Evolutionary conservation across 2,113 vertebrate genomes (phyloP), one percentile per base, ranked within the genome.

Genomic region (Nibea coibor): DNA sequence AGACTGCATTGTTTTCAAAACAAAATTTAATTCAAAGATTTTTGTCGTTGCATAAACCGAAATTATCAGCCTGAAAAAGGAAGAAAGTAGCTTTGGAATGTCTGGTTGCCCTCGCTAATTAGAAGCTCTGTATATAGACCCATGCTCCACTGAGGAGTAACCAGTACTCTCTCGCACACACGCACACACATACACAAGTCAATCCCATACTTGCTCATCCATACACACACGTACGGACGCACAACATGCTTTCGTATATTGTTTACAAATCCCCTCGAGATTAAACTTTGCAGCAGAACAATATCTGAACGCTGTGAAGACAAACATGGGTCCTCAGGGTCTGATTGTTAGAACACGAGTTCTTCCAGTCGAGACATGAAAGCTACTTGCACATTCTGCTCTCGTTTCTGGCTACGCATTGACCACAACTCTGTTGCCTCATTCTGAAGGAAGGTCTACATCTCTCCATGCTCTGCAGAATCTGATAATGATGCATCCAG

Each of bases 311-410:
- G 50, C 82, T 50, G 82, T 80, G 88, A 92, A 92, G 89, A 87
- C 85, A 83, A 88, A 92, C 89, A 85, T 4, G 39, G 81, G 76
- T 91, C 90, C 92, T 90, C n/a, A 0, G 91, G 90, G 90, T 87
- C 89, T 91, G 86, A 90, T 92, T 91, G 92, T 92, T 92, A 93
- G 79, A 93, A 93, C 86, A 87, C 57, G 81, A 90, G 89, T 87
- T 91, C 88, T 84, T 91, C 84, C 88, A 88, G 86, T 85, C 43
- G 69, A 93, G 84, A 91, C 90, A 83, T 73, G 81, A 82, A 70
- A 80, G 81, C 71, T 84, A 62, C 88, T 90, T 86, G 78, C 53
- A 48, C 74, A 92, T 92, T 92, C 89, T 64, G 66, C 81, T 87
- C 91, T 73, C 2, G 79, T 82, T 68, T 87, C 74, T 8, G 54